Evolutionary conservation across 1,140 invertebrate species (phyloP), one percentile per base, ranked within the genome.

Genomic region (Protaetia brevitarsis): DNA sequence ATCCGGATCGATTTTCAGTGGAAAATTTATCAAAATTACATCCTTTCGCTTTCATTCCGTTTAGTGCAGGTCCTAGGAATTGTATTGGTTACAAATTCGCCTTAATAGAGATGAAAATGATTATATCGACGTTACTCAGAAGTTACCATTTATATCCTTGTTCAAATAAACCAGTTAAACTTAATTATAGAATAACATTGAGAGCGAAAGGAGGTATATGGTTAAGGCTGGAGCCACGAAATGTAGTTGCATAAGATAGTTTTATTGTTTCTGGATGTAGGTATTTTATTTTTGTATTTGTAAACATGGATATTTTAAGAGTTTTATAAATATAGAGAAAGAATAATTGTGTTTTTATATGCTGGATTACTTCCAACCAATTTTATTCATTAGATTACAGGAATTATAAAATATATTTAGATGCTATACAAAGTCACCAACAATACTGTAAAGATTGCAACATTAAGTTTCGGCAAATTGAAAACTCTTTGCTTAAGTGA

Each of bases 51-150:
- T 65, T 23, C 13, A 1, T 65, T 23, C 37, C 63, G 8, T 62
- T 62, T n/a, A 62, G 60, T n/a, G 30, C 60, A 23, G 60, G 60
- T 23, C 60, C 60, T 11, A 62, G 60, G 13, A 62, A 62, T 34
- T 62, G 60, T 62, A 62, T 62, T 30, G 60, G 60, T 7, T 62
- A 62, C 26, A 62, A 62, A 23, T 62, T 62, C n/a, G 60, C 60
- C 10, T 62, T 34, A 26, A 16, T 62, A 7, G 60, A 62, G 16
- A 62, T 62, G 30, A 62, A 62, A 11, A 36, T 36, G 19, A 62
- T 62, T 62, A 7, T 62, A 8, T 62, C 60, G 6, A 34, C 60
- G 13, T 23, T 62, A 34, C 19, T 62, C 21, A 62, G 60, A 23
- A 11, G 29, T 1, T 62, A 21, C 8, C 29, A 23, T 16, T 30